These are phyloP conservation scores for Todiramphus chloris DNA, from an alignment of 2,113 vertebrate species.

Conservation along the genomic window DNA sequence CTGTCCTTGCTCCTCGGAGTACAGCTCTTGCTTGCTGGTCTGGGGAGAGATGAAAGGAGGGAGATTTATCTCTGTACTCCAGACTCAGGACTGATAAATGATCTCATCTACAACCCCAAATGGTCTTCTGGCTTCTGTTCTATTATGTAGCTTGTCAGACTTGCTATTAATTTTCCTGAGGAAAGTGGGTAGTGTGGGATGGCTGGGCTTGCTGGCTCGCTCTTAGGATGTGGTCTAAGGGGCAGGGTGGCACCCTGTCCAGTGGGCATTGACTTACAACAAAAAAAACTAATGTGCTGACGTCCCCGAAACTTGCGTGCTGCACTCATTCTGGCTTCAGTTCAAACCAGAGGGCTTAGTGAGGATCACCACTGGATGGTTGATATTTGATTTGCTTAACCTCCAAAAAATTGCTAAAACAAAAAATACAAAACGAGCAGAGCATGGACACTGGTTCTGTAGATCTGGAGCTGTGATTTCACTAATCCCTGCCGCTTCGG, in stretches of 20 bases:
- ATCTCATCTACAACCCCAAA: constrained; percentile 64
- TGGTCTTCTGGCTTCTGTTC: constrained; percentile 43
- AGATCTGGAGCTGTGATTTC: background rate
- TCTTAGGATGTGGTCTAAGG: background rate
- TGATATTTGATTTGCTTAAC: background rate
- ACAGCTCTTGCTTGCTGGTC: background rate
- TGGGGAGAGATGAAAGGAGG: background rate
- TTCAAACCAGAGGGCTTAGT: background rate
- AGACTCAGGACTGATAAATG: constrained; percentile 53
- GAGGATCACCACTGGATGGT: background rate
- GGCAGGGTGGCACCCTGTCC: background rate
- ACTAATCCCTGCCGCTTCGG: background rate
- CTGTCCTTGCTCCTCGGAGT: background rate
- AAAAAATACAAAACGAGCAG: background rate
- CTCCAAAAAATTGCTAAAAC: background rate
- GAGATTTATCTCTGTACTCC: constrained; percentile 1
- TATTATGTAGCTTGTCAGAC: constrained; percentile 40
- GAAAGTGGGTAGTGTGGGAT: background rate
- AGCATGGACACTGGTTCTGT: background rate
- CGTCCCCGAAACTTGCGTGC: background rate
- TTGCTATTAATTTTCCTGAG: background rate
- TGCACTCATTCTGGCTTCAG: background rate
- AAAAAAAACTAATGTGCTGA: background rate
- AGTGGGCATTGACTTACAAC: background rate
- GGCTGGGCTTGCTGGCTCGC: background rate